Percentiles rank a stretch among this genome's conserved stretches.
Conservation (phyloP, 2,888 invertebrate genomes). For the Leptura quadrifasciata region DNA sequence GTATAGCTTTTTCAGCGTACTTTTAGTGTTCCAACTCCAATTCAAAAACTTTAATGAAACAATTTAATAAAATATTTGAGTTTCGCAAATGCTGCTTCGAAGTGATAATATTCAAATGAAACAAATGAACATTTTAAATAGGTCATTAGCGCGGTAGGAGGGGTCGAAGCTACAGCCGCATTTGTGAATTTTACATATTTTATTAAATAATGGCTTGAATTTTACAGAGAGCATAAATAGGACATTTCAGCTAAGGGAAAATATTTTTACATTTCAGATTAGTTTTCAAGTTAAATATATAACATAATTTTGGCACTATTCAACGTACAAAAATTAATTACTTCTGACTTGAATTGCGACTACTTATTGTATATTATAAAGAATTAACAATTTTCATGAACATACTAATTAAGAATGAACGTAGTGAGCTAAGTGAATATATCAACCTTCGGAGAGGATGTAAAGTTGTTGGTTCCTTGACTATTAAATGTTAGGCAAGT, state of each 20-base stretch:
- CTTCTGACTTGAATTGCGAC: too few relatives aligned
- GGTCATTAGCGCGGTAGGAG: conserved; percentile 12
- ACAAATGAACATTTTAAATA: conserved; percentile 25
- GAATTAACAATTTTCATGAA: too few relatives aligned
- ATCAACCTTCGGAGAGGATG: too few relatives aligned
- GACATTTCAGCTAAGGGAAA: not conserved
- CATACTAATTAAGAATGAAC: too few relatives aligned
- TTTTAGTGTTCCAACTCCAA: conserved; percentile 1
- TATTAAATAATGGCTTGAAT: conserved; percentile 23
- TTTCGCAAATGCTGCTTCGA: conserved; percentile 7
- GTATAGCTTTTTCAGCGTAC: conserved; percentile 4
- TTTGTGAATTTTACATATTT: conserved; percentile 30
- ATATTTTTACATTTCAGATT: too few relatives aligned
- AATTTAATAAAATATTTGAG: conserved; percentile 29
- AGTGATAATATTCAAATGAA: conserved; percentile 17
- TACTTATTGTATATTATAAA: too few relatives aligned
- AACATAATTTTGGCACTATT: too few relatives aligned
- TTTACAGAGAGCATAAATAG: conserved; percentile 15
- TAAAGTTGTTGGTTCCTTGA: too few relatives aligned
- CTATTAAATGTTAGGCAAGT: too few relatives aligned
- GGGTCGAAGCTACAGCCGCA: not conserved
- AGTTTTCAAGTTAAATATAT: too few relatives aligned
- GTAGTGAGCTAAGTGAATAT: too few relatives aligned
- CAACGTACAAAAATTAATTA: too few relatives aligned
- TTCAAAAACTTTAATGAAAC: conserved; percentile 25